Evolutionary conservation across 1,140 invertebrate genomes (phyloP).

Genomic region (Babylonia areolata): DNA sequence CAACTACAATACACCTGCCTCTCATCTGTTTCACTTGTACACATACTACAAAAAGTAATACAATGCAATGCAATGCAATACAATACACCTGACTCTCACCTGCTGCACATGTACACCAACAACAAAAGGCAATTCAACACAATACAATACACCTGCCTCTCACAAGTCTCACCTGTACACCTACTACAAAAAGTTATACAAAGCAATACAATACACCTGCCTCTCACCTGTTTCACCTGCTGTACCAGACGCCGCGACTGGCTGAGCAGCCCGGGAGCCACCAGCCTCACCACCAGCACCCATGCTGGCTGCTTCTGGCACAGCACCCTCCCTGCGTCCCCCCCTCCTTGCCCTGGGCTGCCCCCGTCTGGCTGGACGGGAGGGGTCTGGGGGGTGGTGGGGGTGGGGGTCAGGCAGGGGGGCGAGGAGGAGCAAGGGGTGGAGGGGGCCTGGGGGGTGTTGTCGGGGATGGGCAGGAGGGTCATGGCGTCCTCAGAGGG

Average conservation of each 20-base stretch:
- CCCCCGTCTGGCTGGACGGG: not conserved
- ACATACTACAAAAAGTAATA: too few species aligned
- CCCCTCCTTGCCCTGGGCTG: not conserved
- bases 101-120: too few species aligned
- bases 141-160: too few species aligned
- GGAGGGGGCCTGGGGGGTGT: not conserved
- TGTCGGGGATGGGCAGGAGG: not conserved
- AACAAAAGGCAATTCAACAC: too few species aligned
- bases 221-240: constrained; percentile 29
- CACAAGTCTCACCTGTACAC: too few species aligned
- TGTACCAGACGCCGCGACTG: constrained; percentile 35
- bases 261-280: constrained; percentile 38
- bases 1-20: too few species aligned
- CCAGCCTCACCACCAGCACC: constrained; percentile 36
- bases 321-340: not conserved
- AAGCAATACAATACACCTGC: too few species aligned
- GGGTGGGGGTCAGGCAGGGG: not conserved
- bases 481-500: constrained; percentile 25
- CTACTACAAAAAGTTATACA: too few species aligned
- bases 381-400: not conserved
- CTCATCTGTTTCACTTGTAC: too few species aligned
- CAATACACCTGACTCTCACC: too few species aligned
- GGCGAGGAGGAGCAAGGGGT: not conserved
- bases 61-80: too few species aligned
- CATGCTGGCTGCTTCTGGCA: constrained; percentile 29